Conservation (phyloP, 2,888 invertebrate genomes). For the Meteorus cinctellus region DNA sequence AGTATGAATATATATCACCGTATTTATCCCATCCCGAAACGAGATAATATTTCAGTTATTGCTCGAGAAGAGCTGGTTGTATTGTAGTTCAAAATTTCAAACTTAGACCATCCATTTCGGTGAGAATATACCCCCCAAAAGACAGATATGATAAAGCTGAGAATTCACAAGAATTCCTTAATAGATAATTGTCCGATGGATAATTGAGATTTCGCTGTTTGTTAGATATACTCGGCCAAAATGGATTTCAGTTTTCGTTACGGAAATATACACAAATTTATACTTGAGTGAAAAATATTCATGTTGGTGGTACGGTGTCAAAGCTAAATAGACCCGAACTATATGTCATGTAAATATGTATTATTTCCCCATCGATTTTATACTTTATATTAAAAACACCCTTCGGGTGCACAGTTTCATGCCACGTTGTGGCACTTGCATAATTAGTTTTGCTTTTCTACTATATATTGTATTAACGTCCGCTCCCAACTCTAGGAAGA, state of each 20-base stretch:
- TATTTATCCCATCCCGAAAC: neutral
- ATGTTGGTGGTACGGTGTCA: too few relatives aligned
- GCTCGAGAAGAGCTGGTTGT: neutral
- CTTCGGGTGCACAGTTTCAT: neutral
- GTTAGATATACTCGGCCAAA: neutral
- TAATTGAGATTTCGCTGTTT: neutral
- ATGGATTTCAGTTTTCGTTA: neutral
- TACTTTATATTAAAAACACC: neutral
- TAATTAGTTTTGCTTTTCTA: neutral
- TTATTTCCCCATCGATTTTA: neutral
- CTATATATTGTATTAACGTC: slow-evolving; percentile 16
- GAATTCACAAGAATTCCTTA: neutral
- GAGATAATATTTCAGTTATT: neutral
- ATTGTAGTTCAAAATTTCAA: neutral
- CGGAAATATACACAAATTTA: neutral
- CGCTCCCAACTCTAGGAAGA: slow-evolving; percentile 15
- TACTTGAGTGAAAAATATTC: neutral
- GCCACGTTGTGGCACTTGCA: neutral
- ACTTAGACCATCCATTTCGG: slow-evolving; percentile 32
- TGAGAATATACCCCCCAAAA: slow-evolving; percentile 1
- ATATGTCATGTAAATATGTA: neutral
- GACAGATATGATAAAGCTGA: slow-evolving; percentile 26
- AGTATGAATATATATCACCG: too few relatives aligned
- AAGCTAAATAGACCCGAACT: neutral
- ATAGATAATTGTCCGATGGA: slow-evolving; percentile 4